Evolutionary conservation across 2,797 vertebrate genomes (phyloP).

Genomic region (Phrynocephalus vlangalii): DNA sequence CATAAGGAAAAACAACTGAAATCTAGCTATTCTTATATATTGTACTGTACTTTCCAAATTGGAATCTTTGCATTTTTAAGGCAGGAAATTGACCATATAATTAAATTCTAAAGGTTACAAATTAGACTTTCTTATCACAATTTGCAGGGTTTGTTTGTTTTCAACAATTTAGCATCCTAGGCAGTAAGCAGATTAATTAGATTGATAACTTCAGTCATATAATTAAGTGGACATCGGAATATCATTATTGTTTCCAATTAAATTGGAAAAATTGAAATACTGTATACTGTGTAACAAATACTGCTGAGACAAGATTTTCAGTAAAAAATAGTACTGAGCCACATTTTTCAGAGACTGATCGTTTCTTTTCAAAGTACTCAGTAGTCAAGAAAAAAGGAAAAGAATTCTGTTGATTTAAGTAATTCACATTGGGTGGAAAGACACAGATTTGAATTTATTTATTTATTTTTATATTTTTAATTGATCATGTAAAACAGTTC

Average conservation of each 20-base stretch:
- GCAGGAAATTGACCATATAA: not conserved
- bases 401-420: not conserved
- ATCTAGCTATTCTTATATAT: not conserved
- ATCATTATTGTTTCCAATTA: constrained; percentile 54
- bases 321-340: constrained; percentile 40
- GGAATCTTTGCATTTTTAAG: not conserved
- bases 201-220: constrained; percentile 34
- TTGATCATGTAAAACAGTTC: no score
- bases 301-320: not conserved
- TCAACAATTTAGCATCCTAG: not conserved
- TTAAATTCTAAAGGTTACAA: not conserved
- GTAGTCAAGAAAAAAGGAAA: not conserved
- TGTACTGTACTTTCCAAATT: not conserved
- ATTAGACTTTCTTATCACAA: constrained; percentile 2
- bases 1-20: not conserved
- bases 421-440: no score
- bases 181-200: constrained; percentile 47
- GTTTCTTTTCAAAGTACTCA: constrained; percentile 8
- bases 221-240: constrained; percentile 51
- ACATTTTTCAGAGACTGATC: constrained; percentile 41
- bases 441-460: not conserved
- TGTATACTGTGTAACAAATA: constrained; percentile 5
- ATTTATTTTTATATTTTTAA: not conserved
- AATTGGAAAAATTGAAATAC: constrained; percentile 50
- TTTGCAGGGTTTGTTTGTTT: not conserved